Base-by-base conservation (phyloP, 2,888 invertebrate species). In the Acronicta leporina region DNA sequence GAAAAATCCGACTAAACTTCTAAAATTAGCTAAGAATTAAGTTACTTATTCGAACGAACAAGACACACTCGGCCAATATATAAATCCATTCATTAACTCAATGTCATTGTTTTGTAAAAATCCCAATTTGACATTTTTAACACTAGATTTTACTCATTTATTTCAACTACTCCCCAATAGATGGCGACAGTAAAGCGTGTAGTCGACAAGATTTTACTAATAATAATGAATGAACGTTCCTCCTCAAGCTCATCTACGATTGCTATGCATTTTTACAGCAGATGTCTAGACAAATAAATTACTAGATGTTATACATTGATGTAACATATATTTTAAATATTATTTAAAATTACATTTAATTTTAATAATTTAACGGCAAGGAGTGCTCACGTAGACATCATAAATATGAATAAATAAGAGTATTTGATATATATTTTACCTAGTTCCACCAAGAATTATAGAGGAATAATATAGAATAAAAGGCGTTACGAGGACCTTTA, bases 151-250 rank as follows among this genome's bases (percentile, higher is more conserved):
- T 43, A 49, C 46, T 52, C 15, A 68, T 40, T 62, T 75, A 77
- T 56, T 77, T 68, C 59, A 53, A 71, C 77, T 80, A 80, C 71
- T 80, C 80, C 73, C 78, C 78, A 72, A 74, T 75, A 81, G 80
- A 81, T 84, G 81, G 81, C 82, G 73, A 49, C 16, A 70, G 69
- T 82, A 51, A 68, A 73, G 67, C 62, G 41, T 68, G 15, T 53
- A 47, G 16, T 56, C 10, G n/a, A 27, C 20, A 47, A 63, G 30
- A 45, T 54, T 20, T 44, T 50, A 44, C 27, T 50, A 53, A 45
- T 42, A 53, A 45, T 42, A 41, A 60, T 67, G 51, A 67, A 27
- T 71, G 45, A 58, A 58, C 55, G 20, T 61, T 48, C 42, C 44
- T 43, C 58, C 63, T 47, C 55, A 49, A 46, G 56, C 68, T 58